Evolutionary conservation across 2,113 vertebrate species (phyloP), one percentile per base, ranked within the genome.

Genomic region (Amia ocellicauda): DNA sequence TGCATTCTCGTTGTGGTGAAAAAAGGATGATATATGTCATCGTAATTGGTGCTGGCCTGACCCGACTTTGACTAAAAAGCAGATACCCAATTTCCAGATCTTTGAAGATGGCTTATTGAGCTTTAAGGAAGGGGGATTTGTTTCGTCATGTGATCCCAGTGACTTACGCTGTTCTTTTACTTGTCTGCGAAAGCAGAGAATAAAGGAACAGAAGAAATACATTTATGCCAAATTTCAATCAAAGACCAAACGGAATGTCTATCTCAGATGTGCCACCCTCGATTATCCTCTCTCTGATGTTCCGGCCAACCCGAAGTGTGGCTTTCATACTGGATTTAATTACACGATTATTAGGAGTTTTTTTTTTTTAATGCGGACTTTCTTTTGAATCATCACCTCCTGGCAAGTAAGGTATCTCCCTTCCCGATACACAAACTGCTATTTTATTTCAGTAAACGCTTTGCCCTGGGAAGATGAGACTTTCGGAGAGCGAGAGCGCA

Each of bases 241-340:
- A 72, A 70, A 67, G 67, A 47, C 45, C 56, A 76, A 29, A 43
- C n/a, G 67, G 70, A 66, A 78, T 62, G 71, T 79, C 70, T 66
- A 67, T 23, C 62, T 82, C 78, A 75, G 55, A 76, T 82, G 76
- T 59, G 62, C 76, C 50, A 71, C 0, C 1, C 62, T 75, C 74
- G 61, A 61, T 76, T 75, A 49, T 36, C 60, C 50, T 77, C 74
- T 64, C 74, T 80, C 66, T 83, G 73, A 83, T 78, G 74, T 79
- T 74, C 69, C 75, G 74, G 74, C 72, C 69, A 74, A 76, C 62
- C 61, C 0, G 67, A 68, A 77, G 72, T 8, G 47, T 50, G 16
- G 47, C 17, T 50, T 50, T 50, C 20, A 62, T 58, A 69, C 56
- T 45, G 45, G 53, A 51, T 77, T 80, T 74, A 70, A 74, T 80